Evolutionary conservation across 2,888 invertebrate genomes (phyloP), one percentile per base, ranked within the genome.

Genomic region (Agrypnus murinus): DNA sequence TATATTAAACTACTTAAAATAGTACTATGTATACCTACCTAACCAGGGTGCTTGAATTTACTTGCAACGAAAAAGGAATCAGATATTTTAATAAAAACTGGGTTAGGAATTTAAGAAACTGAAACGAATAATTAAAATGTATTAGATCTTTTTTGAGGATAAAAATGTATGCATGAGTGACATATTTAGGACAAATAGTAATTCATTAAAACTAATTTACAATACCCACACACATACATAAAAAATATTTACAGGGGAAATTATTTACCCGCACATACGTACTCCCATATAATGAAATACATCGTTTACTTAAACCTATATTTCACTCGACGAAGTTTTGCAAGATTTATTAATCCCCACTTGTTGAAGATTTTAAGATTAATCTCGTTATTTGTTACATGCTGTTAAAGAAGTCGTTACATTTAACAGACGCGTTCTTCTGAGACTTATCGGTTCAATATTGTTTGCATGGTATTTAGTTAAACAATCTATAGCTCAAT

Each of bases 1-100:
- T 55, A 55, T 36, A 34, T 55, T 55, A 55, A n/a, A 36, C 55
- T 15, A 40, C 3, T 34, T 9, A 36, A 55, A 55, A 17, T 55
- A 36, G 55, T 36, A 55, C 32, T n/a, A n/a, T n/a, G n/a, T n/a
- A n/a, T n/a, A n/a, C n/a, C n/a, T n/a, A 36, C 7, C 12, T 12
- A 12, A 40, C 10, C 10, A 15, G 55, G 38, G 36, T 36, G 55
- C n/a, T 36, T 17, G 10, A 55, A 55, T 17, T 36, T 17, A 50
- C n/a, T 25, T 25, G 5, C 5, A 25, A 25, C 3, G 5, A 25
- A 25, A 25, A 3, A 25, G 25, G 25, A 2, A 25, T 25, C 25
- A 2, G 25, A 25, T 3, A 5, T 5, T 25, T 25, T 25, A 25
- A 25, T 3, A 3, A 25, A 25, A 25, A 3, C 25, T 25, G 5